Evolutionary conservation across 2,888 invertebrate species (phyloP), one percentile per base, ranked within the genome.

Genomic region (Callimorpha dominula): DNA sequence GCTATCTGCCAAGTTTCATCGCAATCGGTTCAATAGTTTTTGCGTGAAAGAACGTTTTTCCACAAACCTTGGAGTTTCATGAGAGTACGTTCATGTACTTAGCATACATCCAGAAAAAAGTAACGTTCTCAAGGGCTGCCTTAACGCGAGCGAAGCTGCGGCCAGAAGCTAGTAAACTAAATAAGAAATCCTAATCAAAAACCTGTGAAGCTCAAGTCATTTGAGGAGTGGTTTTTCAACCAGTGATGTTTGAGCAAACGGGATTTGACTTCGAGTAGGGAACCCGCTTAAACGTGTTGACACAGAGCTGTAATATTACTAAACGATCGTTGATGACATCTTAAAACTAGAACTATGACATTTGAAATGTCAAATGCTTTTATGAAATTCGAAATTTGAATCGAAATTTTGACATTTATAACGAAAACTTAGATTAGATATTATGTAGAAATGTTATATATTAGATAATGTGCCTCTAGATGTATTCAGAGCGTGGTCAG

Each of bases 391-490:
- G 31, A 60, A 60, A 60, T 60, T 60, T 60, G 31, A 60, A 60
- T 31, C 31, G 60, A 60, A 31, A 60, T 60, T 60, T 60, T 60
- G 57, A 60, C 57, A 60, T 60, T 60, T 60, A 31, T 14, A 60
- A 60, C 12, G 6, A 60, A 60, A 60, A 60, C 14, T 60, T 60
- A 31, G 6, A 60, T 31, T 54, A 20, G n/a, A n/a, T 6, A n/a
- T 57, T 60, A 31, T 60, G 31, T 60, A 31, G 6, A 14, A 60
- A 60, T 31, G 11, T 6, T 31, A 9, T 31, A 4, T 14, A 20
- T 60, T 60, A 60, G 60, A 60, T 31, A 60, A 60, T 31, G 14
- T 31, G 5, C 5, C 31, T 31, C 4, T 60, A 60, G 60, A 60
- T 60, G 31, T 60, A 31, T 57, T 57, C 12, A 57, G 57, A 31